Evolutionary conservation across 2,113 vertebrate genomes (phyloP).

Genomic region (Acinonyx jubatus): DNA sequence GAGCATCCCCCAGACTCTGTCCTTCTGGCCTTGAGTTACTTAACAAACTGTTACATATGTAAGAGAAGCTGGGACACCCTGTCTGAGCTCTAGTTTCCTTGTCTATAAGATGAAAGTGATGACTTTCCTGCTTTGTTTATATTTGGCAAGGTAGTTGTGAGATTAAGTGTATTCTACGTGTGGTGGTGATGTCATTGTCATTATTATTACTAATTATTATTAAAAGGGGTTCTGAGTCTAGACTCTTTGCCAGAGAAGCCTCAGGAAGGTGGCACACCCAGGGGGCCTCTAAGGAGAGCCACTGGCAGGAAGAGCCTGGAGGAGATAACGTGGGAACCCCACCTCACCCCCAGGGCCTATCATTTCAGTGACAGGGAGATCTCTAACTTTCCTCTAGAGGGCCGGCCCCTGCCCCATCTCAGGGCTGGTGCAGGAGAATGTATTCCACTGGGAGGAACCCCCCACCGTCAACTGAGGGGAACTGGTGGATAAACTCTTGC

Average conservation of each 20-base stretch:
- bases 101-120: neutral
- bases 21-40: neutral
- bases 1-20: neutral
- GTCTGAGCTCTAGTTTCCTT: neutral
- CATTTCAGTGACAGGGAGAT: accelerated
- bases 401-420: neutral
- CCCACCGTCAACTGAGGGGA: neutral
- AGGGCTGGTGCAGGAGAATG: too few species aligned
- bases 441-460: neutral
- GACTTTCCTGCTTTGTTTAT: neutral
- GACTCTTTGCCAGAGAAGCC: neutral
- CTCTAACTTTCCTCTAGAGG: neutral
- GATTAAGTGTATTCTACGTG: neutral
- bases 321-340: neutral
- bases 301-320: neutral
- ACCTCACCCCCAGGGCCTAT: too few species aligned
- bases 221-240: neutral
- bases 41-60: neutral
- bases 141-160: neutral
- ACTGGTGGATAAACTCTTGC: neutral
- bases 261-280: neutral
- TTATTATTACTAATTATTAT: neutral
- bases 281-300: neutral
- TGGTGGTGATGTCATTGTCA: neutral
- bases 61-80: neutral